Evolutionary conservation across 2,113 vertebrate genomes (phyloP).

Genomic region (Apodemus speciosus): DNA sequence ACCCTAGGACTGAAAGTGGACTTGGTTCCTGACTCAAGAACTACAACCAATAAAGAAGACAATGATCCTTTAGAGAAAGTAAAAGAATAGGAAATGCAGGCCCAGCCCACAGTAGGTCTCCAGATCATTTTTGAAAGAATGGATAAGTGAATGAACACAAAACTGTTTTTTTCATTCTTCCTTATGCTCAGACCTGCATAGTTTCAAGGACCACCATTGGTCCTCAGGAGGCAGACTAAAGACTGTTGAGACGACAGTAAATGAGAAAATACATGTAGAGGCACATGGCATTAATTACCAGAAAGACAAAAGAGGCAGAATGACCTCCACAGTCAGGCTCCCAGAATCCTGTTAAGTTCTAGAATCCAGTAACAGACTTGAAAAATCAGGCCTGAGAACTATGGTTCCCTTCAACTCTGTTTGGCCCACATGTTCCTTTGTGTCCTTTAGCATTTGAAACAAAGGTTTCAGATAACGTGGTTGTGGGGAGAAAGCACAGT

Average conservation of each 20-base stretch:
- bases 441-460: constrained; percentile 13
- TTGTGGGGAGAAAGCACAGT: neutral
- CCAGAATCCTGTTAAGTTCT: neutral
- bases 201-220: neutral
- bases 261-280: neutral
- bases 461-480: neutral
- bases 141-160: neutral
- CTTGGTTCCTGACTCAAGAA: constrained; percentile 7
- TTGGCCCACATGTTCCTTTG: neutral
- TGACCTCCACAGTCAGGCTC: no score
- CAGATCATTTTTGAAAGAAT: constrained; percentile 12
- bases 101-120: neutral
- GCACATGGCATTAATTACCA: neutral
- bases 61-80: neutral
- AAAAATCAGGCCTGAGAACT: neutral
- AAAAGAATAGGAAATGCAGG: neutral
- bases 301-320: neutral
- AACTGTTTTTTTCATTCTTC: neutral
- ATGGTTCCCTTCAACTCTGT: neutral
- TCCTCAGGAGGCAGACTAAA: neutral
- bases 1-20: neutral
- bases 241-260: neutral
- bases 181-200: neutral
- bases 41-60: neutral
- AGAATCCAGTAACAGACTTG: neutral